These are phyloP conservation scores for Nowickia ferox DNA, from an alignment of 2,888 invertebrate species.

Conservation along the genomic window DNA sequence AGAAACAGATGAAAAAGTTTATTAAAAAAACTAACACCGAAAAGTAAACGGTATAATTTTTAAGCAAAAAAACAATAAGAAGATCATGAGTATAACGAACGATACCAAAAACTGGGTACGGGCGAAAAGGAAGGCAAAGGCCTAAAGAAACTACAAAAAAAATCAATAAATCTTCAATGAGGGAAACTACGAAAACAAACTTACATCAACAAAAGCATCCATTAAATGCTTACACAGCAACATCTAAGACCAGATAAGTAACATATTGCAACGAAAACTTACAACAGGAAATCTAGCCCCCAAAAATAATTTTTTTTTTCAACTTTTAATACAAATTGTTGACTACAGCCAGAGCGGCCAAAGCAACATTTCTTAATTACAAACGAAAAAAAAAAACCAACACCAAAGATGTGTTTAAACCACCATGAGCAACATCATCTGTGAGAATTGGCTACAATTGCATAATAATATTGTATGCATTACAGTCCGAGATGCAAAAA, in stretches of 20 bases:
- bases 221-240: conserved; percentile 63
- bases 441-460: conserved; percentile 42
- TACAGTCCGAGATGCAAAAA: conserved; percentile 14
- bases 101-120: neutral
- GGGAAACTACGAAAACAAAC: conserved; percentile 7
- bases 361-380: conserved; percentile 3
- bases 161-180: conserved; percentile 48
- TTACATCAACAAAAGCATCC: conserved; percentile 29
- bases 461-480: conserved; percentile 53
- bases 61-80: neutral
- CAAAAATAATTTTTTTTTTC: conserved; percentile 28
- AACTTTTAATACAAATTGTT: conserved; percentile 32
- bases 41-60: conserved; percentile 21
- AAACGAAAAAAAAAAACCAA: neutral
- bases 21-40: neutral
- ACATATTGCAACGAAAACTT: conserved; percentile 2
- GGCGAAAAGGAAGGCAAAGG: neutral
- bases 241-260: conserved; percentile 40
- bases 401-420: conserved; percentile 2
- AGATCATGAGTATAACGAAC: neutral
- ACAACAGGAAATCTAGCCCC: conserved; percentile 57
- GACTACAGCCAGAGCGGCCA: neutral
- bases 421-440: neutral
- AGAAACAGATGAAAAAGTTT: conserved; percentile 32
- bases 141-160: conserved; percentile 24